Conservation (phyloP, 2,113 vertebrate species). For the Hippolais icterina region DNA sequence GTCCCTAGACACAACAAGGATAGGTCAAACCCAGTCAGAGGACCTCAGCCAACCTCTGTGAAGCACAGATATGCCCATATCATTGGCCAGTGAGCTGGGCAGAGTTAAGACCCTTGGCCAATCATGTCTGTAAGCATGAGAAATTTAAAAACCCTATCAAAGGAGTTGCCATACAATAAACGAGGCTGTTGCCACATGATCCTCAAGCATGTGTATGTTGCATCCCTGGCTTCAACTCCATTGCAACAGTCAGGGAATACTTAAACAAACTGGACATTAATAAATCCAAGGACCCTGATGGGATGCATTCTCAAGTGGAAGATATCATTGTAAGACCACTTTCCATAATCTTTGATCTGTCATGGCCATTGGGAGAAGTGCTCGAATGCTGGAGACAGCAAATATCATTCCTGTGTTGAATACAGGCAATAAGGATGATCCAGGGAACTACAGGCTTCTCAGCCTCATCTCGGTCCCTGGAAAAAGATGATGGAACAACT, state of each 20-base stretch:
- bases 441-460: background rate
- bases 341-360: background rate
- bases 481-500: background rate
- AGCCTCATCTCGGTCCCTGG: accelerated
- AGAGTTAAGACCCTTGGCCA: background rate
- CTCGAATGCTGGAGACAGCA: background rate
- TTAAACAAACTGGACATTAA: background rate
- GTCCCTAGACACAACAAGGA: background rate
- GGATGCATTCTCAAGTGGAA: background rate
- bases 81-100: background rate
- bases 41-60: background rate
- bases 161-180: background rate
- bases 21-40: background rate
- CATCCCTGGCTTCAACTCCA: background rate
- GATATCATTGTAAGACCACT: background rate
- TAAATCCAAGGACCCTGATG: background rate
- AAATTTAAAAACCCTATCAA: background rate
- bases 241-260: background rate
- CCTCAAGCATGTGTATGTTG: background rate
- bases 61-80: background rate
- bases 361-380: background rate
- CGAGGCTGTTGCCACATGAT: background rate
- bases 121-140: background rate
- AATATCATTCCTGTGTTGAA: background rate
- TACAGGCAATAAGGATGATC: background rate